Conservation (phyloP, 2,113 vertebrate species). For the Cygnus atratus region DNA sequence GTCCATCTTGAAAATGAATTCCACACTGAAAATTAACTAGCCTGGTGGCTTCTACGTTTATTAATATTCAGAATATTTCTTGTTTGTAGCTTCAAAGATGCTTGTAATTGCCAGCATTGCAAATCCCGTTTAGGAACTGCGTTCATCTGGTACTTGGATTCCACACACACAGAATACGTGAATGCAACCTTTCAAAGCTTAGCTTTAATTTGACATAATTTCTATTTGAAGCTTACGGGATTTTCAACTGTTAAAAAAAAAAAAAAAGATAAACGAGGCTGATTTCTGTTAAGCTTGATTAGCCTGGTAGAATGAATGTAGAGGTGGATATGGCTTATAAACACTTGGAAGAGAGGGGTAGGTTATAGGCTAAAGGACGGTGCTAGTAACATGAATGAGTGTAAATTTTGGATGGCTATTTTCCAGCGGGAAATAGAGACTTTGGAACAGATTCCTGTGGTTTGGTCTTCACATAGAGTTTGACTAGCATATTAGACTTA, state of each 20-base stretch:
- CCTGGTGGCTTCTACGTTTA: no score
- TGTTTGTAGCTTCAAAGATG: no score
- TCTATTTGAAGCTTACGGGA: neutral
- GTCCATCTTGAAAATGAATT: no score
- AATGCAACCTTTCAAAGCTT: neutral
- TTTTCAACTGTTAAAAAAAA: neutral
- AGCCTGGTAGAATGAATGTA: neutral
- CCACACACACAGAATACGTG: rapidly evolving
- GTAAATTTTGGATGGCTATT: neutral
- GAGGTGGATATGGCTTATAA: neutral
- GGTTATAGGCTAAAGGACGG: neutral
- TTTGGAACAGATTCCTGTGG: neutral
- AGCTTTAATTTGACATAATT: neutral
- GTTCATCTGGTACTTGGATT: neutral
- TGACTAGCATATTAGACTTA: neutral
- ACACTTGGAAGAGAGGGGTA: neutral
- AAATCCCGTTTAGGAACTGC: no score
- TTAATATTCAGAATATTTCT: no score
- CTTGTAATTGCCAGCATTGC: no score
- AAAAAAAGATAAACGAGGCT: neutral
- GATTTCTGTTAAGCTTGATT: neutral
- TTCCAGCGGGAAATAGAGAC: neutral
- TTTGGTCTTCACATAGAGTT: neutral
- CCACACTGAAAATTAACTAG: no score
- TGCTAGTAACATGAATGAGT: neutral